Conservation (phyloP, 2,113 vertebrate species). For the Diadophis punctatus region DNA sequence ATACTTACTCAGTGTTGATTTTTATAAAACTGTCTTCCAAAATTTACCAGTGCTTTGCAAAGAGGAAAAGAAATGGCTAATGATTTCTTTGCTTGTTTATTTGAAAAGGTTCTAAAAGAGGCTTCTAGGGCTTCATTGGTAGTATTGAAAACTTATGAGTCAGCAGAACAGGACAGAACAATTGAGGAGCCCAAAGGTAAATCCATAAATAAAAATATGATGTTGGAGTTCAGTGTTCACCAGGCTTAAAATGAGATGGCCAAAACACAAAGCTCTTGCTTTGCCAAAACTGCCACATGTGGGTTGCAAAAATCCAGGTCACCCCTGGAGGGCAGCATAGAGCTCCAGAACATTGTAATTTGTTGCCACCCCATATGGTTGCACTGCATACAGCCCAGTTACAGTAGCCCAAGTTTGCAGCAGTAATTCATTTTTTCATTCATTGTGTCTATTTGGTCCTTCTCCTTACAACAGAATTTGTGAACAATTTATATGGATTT, state of each 20-base stretch:
- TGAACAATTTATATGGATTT: not conserved
- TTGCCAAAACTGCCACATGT: not conserved
- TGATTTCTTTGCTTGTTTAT: not conserved
- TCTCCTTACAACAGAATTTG: not conserved
- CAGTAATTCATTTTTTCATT: not conserved
- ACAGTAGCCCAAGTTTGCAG: not conserved
- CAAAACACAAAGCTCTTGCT: not conserved
- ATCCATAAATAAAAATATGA: not conserved
- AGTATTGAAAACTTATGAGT: not conserved
- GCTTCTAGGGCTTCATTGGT: slow-evolving; percentile 6
- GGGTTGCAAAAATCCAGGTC: not conserved
- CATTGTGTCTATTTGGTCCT: not conserved
- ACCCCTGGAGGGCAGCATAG: not conserved
- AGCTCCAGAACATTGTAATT: not conserved
- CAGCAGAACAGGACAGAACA: not conserved
- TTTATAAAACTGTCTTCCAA: not conserved
- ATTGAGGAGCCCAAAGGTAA: not conserved
- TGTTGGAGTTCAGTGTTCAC: not conserved
- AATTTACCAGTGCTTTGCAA: not conserved
- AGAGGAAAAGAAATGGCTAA: not conserved
- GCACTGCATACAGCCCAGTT: not conserved
- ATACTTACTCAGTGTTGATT: not conserved
- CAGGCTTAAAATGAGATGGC: not conserved
- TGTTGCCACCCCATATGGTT: not conserved
- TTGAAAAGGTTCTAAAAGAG: slow-evolving; percentile 4